phyloP scores from a whole-genome alignment of 2,113 vertebrate species.

The Scartelaos histophorus region DNA sequence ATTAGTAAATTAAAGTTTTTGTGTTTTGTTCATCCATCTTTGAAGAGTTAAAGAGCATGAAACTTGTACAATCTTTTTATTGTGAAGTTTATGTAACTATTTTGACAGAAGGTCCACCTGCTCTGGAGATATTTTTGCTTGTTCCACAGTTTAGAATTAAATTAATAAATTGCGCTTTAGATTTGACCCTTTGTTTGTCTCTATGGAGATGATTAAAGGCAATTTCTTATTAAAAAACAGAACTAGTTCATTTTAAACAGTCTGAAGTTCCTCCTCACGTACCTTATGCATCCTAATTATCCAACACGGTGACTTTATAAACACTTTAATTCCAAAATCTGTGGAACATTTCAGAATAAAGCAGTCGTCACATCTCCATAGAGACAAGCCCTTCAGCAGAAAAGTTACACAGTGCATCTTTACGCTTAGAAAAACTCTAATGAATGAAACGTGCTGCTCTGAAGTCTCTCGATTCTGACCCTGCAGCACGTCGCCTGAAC shows the following conservation, averaged over 20 bases:
- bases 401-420: neutral
- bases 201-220: too few species aligned
- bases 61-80: neutral
- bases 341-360: too few species aligned
- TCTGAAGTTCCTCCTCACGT: too few species aligned
- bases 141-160: neutral
- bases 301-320: too few species aligned
- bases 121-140: too few species aligned
- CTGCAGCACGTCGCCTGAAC: neutral
- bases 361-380: too few species aligned
- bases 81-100: neutral
- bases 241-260: too few species aligned
- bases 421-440: neutral
- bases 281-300: too few species aligned
- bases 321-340: too few species aligned
- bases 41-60: slow-evolving; percentile 7
- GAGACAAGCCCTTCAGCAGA: too few species aligned
- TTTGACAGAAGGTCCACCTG: too few species aligned
- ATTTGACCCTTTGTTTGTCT: neutral
- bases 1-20: slow-evolving; percentile 13
- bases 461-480: neutral
- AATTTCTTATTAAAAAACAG: too few species aligned
- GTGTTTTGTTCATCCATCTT: neutral
- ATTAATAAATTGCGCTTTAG: neutral
- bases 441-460: neutral